Base-by-base conservation (phyloP, 2,113 vertebrate species). In the Syngnathus floridae region DNA sequence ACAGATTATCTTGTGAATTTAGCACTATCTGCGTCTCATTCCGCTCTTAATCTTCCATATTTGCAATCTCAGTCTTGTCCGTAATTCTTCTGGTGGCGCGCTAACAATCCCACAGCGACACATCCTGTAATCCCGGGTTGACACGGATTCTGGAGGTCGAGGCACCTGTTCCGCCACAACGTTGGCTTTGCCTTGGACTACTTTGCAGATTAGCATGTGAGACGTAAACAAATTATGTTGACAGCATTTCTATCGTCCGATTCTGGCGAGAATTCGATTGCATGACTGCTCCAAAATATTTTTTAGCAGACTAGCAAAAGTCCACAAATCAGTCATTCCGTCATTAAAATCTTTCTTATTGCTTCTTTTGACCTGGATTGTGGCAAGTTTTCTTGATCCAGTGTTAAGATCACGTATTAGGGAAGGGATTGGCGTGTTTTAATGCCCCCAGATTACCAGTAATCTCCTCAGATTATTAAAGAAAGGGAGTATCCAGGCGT, bases 351-450 rank as follows among this genome's bases (percentile, higher is more conserved):
- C 13, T 31, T 69, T 68, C 17, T 64, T 52, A 73, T 70, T 55
- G 38, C 1, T 48, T 16, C 31, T 52, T 70, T 49, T 82, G 85
- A 87, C 84, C 87, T 87, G 80, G 70, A 87, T 89, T 78, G 74
- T 70, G 70, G 66, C 67, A 76, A 79, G 66, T 83, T 56, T 81
- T 79, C 75, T 81, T 85, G 64, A 90, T 88, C 82, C 84, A 72
- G 86, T 90, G 87, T 89, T 88, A 90, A 90, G 82, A 87, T 88
- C 87, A 68, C 57, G 74, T 75, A 86, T 88, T 88, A 86, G 66
- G 73, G 73, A 74, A 72, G 19, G 67, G 84, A 87, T 85, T 86
- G 86, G 79, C 75, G 83, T 84, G 79, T 85, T 74, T 81, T 87
- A 79, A 85, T 86, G 73, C 54, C 46, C 77, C 75, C 67, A 80